Base-by-base conservation (phyloP, 2,888 invertebrate species). In the Agonopterix arenella region DNA sequence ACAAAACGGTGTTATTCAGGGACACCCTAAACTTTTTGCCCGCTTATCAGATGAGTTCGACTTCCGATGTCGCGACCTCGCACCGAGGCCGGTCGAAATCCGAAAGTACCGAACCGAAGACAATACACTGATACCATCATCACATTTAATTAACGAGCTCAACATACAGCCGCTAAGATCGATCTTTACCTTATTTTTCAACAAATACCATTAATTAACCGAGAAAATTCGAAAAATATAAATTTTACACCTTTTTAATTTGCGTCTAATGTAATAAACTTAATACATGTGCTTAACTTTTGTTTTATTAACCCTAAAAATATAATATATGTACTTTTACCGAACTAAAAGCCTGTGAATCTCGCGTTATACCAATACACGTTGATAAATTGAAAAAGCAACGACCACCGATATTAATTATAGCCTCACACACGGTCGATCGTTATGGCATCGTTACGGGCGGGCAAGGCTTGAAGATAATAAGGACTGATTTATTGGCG, bases 361-460 rank as follows among this genome's bases (percentile, higher is more conserved):
- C 53, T 45, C 52, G 45, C 28, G 46, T 41, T 51, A 54, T 57
- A 56, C 57, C 61, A 60, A 60, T 53, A 16, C 44, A 59, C 52
- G 53, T 61, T 74, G 75, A 80, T 73, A 72, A 76, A 79, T 77
- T 71, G 72, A 68, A 71, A 70, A 66, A 68, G 64, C 57, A 62
- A 64, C 62, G 58, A 64, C 61, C 61, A 59, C 60, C 57, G 66
- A 66, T 70, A 73, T 73, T 76, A 76, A 79, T 77, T 76, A 73
- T 61, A 65, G 54, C 45, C 57, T 48, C 51, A 56, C 57, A 56
- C 57, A 58, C 56, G 49, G 47, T 50, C 52, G 62, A 58, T 61
- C 58, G 59, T 53, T 62, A 59, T 59, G 60, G 60, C 55, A 60
- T 62, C 60, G 61, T 59, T 61, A 57, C 54, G 28, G 47, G 36